Base-by-base conservation (phyloP, 2,797 vertebrate genomes). In the Myotis findleyi region DNA sequence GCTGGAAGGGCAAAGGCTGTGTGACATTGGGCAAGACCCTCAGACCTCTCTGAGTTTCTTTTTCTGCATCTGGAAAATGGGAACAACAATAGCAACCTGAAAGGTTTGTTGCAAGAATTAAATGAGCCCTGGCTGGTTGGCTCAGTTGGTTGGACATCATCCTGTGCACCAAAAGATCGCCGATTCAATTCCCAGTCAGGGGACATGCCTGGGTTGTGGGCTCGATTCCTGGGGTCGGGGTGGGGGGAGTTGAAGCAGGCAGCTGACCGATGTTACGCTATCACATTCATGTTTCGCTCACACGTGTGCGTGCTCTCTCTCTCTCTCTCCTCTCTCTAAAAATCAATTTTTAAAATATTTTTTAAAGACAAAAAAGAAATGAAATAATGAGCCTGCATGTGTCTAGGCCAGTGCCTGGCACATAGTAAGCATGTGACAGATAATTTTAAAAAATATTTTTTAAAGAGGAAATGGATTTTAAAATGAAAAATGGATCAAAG, bases 381-480 rank as follows among this genome's bases (percentile, higher is more conserved):
- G 51, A 62, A 87, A 41, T 53, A 66, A 12, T 47, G 57, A 91
- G 72, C 2, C 1, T 1, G 2, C 0, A 5, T 2, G 3, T 13
- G 38, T 27, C 27, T 5, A 33, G 25, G 36, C 41, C 33, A 44
- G 69, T 49, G 25, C 41, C 91, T 92, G 44, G 36, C 20, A 55
- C 23, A 30, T 1, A 16, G 53, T n/a, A n/a, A 55, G 13, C 47
- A 36, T 21, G 30, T 30, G 27, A 66, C 3, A 49, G 21, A 62
- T 53, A 7, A n/a, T 72, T 83, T 79, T 59, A 17, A 90, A 79
- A 83, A 59, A 59, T 59, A 59, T 59, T 27, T 59, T 69, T 59
- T 25, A 96, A 79, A 84, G 81, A 79, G 62, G 47, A 87, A 71
- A 27, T 44, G 17, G 51, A 80, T 84, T 80, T 89, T 51, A 27